These are phyloP conservation scores for Acromyrmex charruanus DNA, from an alignment of 1,140 invertebrate species.

Conservation along the genomic window DNA sequence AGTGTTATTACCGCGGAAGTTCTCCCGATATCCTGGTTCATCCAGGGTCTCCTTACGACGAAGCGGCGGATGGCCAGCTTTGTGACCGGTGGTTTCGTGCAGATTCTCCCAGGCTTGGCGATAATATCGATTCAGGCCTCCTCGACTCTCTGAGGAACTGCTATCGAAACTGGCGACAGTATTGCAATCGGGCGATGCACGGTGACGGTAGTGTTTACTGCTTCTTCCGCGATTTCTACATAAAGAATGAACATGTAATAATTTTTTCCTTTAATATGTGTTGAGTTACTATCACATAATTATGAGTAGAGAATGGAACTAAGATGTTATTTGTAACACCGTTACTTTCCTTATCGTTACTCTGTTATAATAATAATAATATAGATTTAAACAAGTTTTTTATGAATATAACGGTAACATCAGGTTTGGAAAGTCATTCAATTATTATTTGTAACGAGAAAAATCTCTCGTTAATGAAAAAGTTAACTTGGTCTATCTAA, in stretches of 20 bases:
- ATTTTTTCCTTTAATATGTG: neutral
- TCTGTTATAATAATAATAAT: too few relatives aligned
- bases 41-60: conserved; percentile 91
- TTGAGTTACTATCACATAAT: neutral
- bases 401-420: too few relatives aligned
- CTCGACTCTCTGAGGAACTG: conserved; percentile 93
- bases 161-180: conserved; percentile 95
- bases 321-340: too few relatives aligned
- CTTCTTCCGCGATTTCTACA: conserved; percentile 89
- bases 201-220: conserved; percentile 94
- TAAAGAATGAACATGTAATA: neutral
- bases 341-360: too few relatives aligned
- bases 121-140: conserved; percentile 94
- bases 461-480: too few relatives aligned
- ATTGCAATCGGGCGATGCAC: conserved; percentile 95
- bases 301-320: neutral
- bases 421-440: too few relatives aligned
- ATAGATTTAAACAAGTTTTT: too few relatives aligned
- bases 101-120: conserved; percentile 97
- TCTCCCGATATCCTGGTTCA: conserved; percentile 88
- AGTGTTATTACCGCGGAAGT: conserved; percentile 87
- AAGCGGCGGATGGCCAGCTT: conserved; percentile 88
- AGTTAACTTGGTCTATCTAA: too few relatives aligned
- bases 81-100: conserved; percentile 92
- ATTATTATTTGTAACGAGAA: too few relatives aligned